These are phyloP conservation scores for Gallinago stenura DNA, from an alignment of 2,797 vertebrate genomes.

Conservation along the genomic window DNA sequence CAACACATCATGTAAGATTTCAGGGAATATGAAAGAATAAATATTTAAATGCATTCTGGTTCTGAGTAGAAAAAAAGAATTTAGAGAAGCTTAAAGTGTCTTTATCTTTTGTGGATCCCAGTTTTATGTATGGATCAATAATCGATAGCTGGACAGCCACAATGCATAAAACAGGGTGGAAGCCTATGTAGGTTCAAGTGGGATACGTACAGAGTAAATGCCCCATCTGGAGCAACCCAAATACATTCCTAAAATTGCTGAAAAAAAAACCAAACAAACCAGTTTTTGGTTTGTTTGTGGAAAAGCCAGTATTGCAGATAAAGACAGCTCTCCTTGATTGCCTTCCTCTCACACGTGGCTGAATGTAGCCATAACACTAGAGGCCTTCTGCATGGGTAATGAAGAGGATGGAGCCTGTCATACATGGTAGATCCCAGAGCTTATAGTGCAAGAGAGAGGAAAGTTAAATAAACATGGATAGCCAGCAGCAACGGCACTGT, in stretches of 20 bases:
- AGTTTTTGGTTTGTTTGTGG: neutral
- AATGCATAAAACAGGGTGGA: neutral
- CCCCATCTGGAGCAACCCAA: neutral
- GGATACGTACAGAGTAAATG: neutral
- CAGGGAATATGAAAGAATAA: neutral
- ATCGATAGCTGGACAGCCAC: neutral
- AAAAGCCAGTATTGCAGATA: neutral
- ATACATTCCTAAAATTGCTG: neutral
- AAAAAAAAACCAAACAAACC: neutral
- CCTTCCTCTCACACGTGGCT: neutral
- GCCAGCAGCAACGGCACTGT: neutral
- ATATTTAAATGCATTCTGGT: neutral
- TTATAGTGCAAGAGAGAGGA: neutral
- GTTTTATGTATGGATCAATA: neutral
- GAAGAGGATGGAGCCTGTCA: neutral
- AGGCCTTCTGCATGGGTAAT: constrained; percentile 1
- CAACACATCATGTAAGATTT: neutral
- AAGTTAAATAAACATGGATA: neutral
- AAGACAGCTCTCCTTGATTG: neutral
- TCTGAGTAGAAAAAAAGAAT: neutral
- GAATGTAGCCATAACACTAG: neutral
- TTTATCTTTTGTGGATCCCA: neutral
- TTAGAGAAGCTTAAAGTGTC: neutral
- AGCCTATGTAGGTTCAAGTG: neutral
- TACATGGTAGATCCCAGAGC: neutral